Evolutionary conservation across 2,888 invertebrate species (phyloP), one percentile per base, ranked within the genome.

Genomic region (Drosophila kanekoi): DNA sequence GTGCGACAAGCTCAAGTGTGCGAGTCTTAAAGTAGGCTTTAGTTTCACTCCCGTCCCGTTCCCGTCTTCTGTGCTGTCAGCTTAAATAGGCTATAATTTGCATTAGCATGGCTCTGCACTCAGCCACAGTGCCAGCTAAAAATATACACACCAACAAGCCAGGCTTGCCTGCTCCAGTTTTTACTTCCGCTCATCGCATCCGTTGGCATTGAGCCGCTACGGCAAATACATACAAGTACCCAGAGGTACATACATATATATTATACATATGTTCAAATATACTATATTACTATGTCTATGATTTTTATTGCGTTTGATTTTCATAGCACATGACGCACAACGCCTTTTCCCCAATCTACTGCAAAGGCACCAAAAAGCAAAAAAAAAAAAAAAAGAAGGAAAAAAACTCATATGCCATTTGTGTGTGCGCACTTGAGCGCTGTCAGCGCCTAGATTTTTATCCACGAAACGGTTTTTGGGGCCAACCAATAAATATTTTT

Each of bases 241-340:
- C 44, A 16, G 32, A 16, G 23, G 28, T 56, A 51, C 14, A 40
- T 56, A 51, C 14, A 40, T 6, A 48, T 8, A 40, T 13, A 38
- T 33, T 13, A 38, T 33, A 48, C 14, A 56, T 37, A 52, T 33
- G 35, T 18, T n/a, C 18, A 33, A 51, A 54, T 48, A 69, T 51
- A 38, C 48, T 33, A 56, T 48, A 68, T 49, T 68, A 61, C 68
- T 61, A 53, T 72, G 47, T 65, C 73, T 78, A 73, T 73, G 79
- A 77, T 81, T 82, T 87, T 87, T 82, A 87, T 80, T 87, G 80
- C 87, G 78, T 82, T 80, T 85, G 84, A 87, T 87, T 87, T 85
- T 70, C 71, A 83, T 71, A 76, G 78, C 78, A 68, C 59, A 80
- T 85, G 83, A 82, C 86, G 87, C 84, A 85, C 80, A 84, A 59